A percentile compares a stretch with the other conserved stretches of the same genome.
Conservation (phyloP, 1,140 invertebrate species). For the Parapsyche elsis region DNA sequence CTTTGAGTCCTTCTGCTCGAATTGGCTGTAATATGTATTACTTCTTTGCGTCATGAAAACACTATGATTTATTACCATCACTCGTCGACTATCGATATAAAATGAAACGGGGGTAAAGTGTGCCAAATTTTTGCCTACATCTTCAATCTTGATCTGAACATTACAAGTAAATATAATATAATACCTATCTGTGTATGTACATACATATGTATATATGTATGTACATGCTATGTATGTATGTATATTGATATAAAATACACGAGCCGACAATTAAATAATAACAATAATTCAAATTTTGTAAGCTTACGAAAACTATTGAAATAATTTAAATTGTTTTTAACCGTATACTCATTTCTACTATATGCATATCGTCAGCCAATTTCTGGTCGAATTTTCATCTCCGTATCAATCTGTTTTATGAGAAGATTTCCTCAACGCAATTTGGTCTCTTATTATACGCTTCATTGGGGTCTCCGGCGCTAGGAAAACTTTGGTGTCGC, state of each 20-base stretch:
- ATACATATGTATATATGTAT: neutral
- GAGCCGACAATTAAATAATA: no score
- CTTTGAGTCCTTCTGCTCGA: conserved; percentile 19
- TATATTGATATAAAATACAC: no score
- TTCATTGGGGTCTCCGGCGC: neutral
- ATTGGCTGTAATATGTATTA: conserved; percentile 26
- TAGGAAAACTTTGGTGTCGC: neutral
- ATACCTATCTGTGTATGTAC: neutral
- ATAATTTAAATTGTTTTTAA: no score
- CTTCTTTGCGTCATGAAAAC: conserved; percentile 14
- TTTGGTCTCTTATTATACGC: conserved; percentile 20
- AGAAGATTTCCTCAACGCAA: conserved; percentile 2
- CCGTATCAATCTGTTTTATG: conserved; percentile 8
- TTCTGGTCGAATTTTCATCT: neutral
- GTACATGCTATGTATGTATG: no score
- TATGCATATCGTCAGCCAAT: neutral
- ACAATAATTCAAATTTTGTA: no score
- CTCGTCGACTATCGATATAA: neutral
- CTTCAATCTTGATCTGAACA: neutral
- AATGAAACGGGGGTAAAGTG: no score
- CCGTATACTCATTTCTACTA: no score
- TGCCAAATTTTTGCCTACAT: neutral
- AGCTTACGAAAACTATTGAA: no score
- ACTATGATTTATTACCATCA: conserved; percentile 7
- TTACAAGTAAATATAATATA: neutral